phyloP scores from a whole-genome alignment of 1,140 invertebrate species.

The Brevipalpus yothersi region DNA sequence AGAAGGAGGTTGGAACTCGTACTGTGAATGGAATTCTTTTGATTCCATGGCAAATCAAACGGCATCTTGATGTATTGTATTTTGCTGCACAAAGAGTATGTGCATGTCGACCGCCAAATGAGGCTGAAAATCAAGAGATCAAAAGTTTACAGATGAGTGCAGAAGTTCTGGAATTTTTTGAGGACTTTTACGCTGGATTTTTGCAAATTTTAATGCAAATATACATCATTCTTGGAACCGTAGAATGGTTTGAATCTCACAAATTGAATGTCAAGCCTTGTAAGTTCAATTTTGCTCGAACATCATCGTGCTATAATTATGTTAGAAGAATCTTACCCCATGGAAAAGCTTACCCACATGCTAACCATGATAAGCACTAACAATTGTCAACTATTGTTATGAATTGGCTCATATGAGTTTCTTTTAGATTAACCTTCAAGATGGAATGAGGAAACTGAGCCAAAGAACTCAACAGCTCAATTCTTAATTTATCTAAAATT shows the following conservation, averaged over 20 bases:
- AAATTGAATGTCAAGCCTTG: slow-evolving; percentile 6
- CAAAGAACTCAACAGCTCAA: background rate
- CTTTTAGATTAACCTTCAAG: background rate
- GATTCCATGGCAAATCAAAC: slow-evolving; percentile 16
- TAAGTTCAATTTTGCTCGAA: slow-evolving; percentile 3
- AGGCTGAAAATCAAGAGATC: slow-evolving; percentile 12
- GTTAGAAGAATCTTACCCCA: no score
- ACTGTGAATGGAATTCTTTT: slow-evolving; percentile 14
- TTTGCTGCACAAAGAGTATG: slow-evolving; percentile 13
- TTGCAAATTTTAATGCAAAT: slow-evolving; percentile 14
- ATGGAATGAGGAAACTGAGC: no score
- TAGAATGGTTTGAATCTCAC: slow-evolving; percentile 3
- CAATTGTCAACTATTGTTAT: background rate
- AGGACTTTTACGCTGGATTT: slow-evolving; percentile 17
- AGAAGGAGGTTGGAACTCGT: slow-evolving; percentile 10
- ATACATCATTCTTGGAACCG: slow-evolving; percentile 11
- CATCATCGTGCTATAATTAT: background rate
- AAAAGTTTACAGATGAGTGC: slow-evolving; percentile 9
- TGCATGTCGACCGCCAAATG: slow-evolving; percentile 5
- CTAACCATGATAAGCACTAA: no score
- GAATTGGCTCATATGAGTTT: background rate
- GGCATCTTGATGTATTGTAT: slow-evolving; percentile 14
- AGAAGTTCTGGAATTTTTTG: slow-evolving; percentile 15
- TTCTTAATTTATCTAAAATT: background rate
- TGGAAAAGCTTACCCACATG: no score